Conservation (phyloP, 2,797 vertebrate species). For the Scomberomorus guttatus region DNA sequence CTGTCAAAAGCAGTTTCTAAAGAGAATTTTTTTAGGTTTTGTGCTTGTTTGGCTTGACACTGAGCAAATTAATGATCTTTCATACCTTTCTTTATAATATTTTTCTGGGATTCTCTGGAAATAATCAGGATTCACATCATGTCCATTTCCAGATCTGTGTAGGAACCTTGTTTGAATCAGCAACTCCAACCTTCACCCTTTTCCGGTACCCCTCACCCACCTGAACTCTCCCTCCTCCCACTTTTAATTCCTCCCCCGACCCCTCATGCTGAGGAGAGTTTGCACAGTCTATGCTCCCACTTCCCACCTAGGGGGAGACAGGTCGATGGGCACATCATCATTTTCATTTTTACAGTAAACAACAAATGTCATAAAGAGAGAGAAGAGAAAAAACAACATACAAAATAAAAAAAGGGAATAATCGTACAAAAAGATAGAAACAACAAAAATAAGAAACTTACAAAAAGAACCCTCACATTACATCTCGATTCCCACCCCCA, state of each 20-base stretch:
- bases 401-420: constrained; percentile 67
- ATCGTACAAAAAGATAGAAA: constrained; percentile 77
- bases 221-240: not conserved
- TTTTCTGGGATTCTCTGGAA: not conserved
- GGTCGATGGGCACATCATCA: constrained; percentile 43
- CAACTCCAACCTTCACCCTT: constrained; percentile 14
- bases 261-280: constrained; percentile 31
- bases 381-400: constrained; percentile 60
- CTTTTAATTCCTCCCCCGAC: not conserved
- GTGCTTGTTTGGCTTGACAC: not conserved
- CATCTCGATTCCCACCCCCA: constrained; percentile 17
- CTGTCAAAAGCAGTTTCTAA: not conserved
- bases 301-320: constrained; percentile 42
- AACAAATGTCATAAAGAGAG: constrained; percentile 59
- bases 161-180: constrained; percentile 43
- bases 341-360: constrained; percentile 68
- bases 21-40: not conserved
- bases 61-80: not conserved
- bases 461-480: constrained; percentile 63
- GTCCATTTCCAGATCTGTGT: constrained; percentile 12
- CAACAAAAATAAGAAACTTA: constrained; percentile 68
- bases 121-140: not conserved
- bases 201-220: constrained; percentile 26
- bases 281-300: constrained; percentile 52
- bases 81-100: not conserved